phyloP scores from a whole-genome alignment of 2,888 invertebrate species.

The Lasioglossum pauxillum region DNA sequence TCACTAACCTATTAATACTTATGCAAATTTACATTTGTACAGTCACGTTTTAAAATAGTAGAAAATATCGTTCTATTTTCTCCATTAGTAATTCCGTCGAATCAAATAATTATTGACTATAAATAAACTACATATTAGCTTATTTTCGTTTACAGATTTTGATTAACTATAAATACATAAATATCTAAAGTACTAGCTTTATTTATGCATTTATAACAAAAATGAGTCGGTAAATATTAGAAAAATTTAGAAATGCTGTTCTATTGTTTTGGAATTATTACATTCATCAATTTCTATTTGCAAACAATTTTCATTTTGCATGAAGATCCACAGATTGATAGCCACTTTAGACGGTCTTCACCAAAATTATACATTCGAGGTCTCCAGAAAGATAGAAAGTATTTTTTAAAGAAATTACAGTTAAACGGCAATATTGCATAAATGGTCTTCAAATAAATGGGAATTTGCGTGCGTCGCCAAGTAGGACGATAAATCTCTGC shows the following conservation, averaged over 20 bases:
- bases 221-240: not conserved
- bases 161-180: not conserved
- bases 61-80: not conserved
- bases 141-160: not conserved
- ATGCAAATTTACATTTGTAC: no score
- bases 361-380: not conserved
- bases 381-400: not conserved
- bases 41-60: not conserved
- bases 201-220: not conserved
- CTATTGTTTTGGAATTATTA: not conserved
- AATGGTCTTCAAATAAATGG: slow-evolving; percentile 58
- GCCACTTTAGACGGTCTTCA: not conserved
- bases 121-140: not conserved
- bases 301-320: not conserved
- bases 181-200: not conserved
- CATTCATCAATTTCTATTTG: not conserved
- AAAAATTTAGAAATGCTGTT: not conserved
- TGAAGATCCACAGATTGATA: not conserved
- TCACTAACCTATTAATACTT: not conserved
- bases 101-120: not conserved
- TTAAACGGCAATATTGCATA: slow-evolving; percentile 38
- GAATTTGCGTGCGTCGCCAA: slow-evolving; percentile 59
- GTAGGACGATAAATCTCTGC: slow-evolving; percentile 53
- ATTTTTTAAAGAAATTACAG: slow-evolving; percentile 34
- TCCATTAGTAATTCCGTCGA: not conserved